Base-by-base conservation (phyloP, 2,113 vertebrate genomes). In the Chionodraco myersi region DNA sequence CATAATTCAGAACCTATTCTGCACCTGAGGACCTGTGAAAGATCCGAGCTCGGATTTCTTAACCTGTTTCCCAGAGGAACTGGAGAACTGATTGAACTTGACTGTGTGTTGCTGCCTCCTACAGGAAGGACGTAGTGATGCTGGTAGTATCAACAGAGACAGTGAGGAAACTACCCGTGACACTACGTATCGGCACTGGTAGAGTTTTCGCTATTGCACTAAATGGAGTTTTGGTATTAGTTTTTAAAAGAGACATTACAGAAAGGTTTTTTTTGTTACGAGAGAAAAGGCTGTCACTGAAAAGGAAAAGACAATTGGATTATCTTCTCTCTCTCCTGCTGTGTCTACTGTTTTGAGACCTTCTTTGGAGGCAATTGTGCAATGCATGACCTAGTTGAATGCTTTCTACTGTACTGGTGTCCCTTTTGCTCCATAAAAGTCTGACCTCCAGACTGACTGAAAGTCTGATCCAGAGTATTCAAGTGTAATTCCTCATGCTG, bases 331-430 rank as follows among this genome's bases (percentile, higher is more conserved):
- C 78, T 87, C 77, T 72, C 82, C 66, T 51, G 47, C 67, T 77
- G 65, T 63, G 52, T 77, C 88, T 87, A 74, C 85, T 88, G 84
- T 86, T 89, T 72, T 69, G 69, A 86, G 72, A 75, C 72, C 82
- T 82, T 86, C 87, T 92, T 92, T 94, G 45, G 91, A 95, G 94
- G 92, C 94, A 81, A 94, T 95, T 93, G 97, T 98, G 97, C 97
- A 97, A 97, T 97, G 96, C 96, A 96, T 96, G 95, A 94, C 94
- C 95, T 91, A 95, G 88, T 64, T 86, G 94, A 95, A 94, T 94
- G 94, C 87, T 88, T 86, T 93, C 86, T 90, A 90, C 94, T 93
- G 88, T 89, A 91, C 75, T 58, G 15, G 69, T 15, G 5, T 72
- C 82, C 54, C 51, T 49, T 60, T 45, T 10, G 30, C 63, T 44